phyloP scores from a whole-genome alignment of 2,888 invertebrate genomes.

The Thyatira batis region DNA sequence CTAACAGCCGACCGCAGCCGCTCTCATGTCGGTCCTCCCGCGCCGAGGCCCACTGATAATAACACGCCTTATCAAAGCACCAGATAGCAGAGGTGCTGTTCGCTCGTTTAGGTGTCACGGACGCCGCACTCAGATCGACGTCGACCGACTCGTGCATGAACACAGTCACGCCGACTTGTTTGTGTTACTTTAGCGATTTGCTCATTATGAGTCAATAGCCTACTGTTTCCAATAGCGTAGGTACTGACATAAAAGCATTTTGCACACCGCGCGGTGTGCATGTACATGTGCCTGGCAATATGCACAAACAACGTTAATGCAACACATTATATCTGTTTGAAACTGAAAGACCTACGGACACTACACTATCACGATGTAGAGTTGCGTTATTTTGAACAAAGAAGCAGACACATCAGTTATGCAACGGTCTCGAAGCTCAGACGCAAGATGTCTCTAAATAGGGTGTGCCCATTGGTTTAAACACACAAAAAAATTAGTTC shows the following conservation, averaged over 20 bases:
- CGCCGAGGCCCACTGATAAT: constrained; percentile 69
- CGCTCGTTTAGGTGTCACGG: constrained; percentile 79
- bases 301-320: neutral
- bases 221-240: constrained; percentile 41
- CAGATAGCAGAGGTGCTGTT: constrained; percentile 80
- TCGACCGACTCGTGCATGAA: constrained; percentile 53
- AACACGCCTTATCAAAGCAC: constrained; percentile 73
- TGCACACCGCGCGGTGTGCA: constrained; percentile 23
- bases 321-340: neutral
- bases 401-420: neutral
- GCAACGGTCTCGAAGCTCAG: neutral
- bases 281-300: neutral
- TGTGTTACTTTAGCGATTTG: constrained; percentile 55
- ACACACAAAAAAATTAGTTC: too few relatives aligned
- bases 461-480: neutral
- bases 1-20: constrained; percentile 58
- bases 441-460: neutral
- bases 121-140: constrained; percentile 57
- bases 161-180: constrained; percentile 59
- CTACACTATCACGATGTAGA: neutral
- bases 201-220: constrained; percentile 55
- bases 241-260: constrained; percentile 25
- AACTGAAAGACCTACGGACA: neutral
- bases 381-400: neutral
- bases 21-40: constrained; percentile 60